Evolutionary conservation across 2,888 invertebrate genomes (phyloP), one percentile per base, ranked within the genome.

Genomic region (Uloborus plumipes): DNA sequence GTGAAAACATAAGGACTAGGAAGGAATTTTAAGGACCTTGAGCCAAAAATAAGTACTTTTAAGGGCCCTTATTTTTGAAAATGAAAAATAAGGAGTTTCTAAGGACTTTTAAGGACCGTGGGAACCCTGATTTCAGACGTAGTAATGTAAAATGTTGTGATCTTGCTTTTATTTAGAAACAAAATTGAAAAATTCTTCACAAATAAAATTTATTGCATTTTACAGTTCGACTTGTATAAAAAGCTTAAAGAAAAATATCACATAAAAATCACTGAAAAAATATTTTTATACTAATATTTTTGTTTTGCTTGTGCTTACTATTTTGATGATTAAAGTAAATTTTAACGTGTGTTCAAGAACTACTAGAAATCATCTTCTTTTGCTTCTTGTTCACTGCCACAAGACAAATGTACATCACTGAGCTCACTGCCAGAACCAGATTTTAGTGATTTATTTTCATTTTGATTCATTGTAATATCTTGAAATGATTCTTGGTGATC

Each of bases 371-470:
- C 82, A 39, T 39, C 39, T 18, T 77, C 72, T 59, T 66, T 66
- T 58, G 72, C 49, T 53, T 77, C 76, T 49, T 67, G 62, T 55
- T 83, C 82, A 69, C 82, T 83, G 26, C 82, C 82, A 74, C 70
- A 74, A 49, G 82, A 83, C 16, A 83, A 22, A 55, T 83, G 74
- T 2, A 83, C 31, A n/a, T 72, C 82, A 69, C 82, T 83, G 1
- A 72, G 39, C 61, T 82, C 82, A 71, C 76, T 82, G 58, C 64
- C 22, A 53, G 71, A 71, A 66, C 71, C 75, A 15, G 70, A 71
- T 49, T 20, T 67, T 31, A 59, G 20, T 7, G 22, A 49, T 51
- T 65, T 55, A 16, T 7, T 18, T n/a, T 64, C 55, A 39, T 39
- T 39, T 39, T 39, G 39, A 11, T 39, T 39, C 39, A 7, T 39